Evolutionary conservation across 2,888 invertebrate species (phyloP), one percentile per base, ranked within the genome.

Genomic region (Falcaria lacertinaria): DNA sequence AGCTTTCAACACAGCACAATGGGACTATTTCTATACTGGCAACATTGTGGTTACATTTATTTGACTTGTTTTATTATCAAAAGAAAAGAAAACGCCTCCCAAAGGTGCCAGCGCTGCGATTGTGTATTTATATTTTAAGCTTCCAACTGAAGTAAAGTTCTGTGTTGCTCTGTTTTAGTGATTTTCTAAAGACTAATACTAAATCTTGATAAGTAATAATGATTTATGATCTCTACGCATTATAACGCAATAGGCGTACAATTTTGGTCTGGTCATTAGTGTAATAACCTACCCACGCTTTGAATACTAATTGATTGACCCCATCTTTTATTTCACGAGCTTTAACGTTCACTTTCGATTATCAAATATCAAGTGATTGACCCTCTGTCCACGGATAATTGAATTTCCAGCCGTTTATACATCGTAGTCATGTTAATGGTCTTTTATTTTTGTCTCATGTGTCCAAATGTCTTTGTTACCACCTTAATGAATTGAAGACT

Each of bases 1-100:
- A 43, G 41, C 38, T 44, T 41, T 50, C 40, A 44, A 14, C 8
- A 22, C 22, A 37, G 16, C 37, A 37, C 37, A 37, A 37, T 37
- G 22, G 15, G 15, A 8, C 37, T 37, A 37, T 37, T 37, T 37
- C 37, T 37, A 37, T 37, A 37, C 37, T 11, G 11, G 28, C 28
- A 28, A 28, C 28, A 28, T 28, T 28, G 28, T 28, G 11, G 28
- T 28, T 28, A 22, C 25, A 37, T 22, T 37, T 37, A 22, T 28
- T 7, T 2, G 3, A 22, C 22, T 22, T 22, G 22, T 22, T 22
- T 22, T 22, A 22, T 22, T 22, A 7, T 22, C 22, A 22, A n/a
- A n/a, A n/a, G n/a, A n/a, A n/a, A n/a, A n/a, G n/a, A n/a, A n/a
- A n/a, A n/a, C n/a, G n/a, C n/a, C n/a, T n/a, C n/a, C n/a, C n/a